Evolutionary conservation across 2,797 vertebrate genomes (phyloP), one percentile per base, ranked within the genome.

Genomic region (Toxotes lorentzi): DNA sequence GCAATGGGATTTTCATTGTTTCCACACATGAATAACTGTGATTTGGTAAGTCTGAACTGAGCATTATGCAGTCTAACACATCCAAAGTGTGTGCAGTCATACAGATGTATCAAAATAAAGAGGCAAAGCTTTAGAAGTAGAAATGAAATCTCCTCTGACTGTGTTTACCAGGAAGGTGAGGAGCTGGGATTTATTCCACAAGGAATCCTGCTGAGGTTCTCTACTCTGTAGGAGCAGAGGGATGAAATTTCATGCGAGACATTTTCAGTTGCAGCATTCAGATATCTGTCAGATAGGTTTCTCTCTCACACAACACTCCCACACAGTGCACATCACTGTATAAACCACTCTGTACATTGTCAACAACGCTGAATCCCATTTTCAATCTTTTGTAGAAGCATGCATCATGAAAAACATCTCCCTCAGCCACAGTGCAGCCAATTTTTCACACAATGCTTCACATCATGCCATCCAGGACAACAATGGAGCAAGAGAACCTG

Each of bases 361-460:
- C 86, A 89, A 72, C 78, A 82, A 74, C 23, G n/a, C 51, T 47
- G 59, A 86, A 86, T 87, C 78, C 84, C 70, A 86, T 91, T 90
- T 86, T 83, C 86, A 63, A 62, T 82, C 86, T 88, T 89, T 85
- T 90, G 73, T 76, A 24, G 62, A 71, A 43, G 81, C 40, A n/a
- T 66, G 74, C 61, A 4, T 83, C 79, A 77, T 76, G 64, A 88
- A 74, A 83, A 88, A 68, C 73, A 27, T 19, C 16, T 40, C 65
- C 58, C 54, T 77, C 73, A 61, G 50, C 70, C 24, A 48, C 84
- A 58, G 70, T 41, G 70, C 72, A 81, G 84, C 83, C 87, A 87
- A 88, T 91, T 91, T 89, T 74, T 73, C 75, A 77, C 84, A 90
- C 86, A 89, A 88, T 85, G 68, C 81, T 54, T 82, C 78, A 72